Evolutionary conservation across 1,140 invertebrate species (phyloP), one percentile per base, ranked within the genome.

Genomic region (Drosophila murphyi): DNA sequence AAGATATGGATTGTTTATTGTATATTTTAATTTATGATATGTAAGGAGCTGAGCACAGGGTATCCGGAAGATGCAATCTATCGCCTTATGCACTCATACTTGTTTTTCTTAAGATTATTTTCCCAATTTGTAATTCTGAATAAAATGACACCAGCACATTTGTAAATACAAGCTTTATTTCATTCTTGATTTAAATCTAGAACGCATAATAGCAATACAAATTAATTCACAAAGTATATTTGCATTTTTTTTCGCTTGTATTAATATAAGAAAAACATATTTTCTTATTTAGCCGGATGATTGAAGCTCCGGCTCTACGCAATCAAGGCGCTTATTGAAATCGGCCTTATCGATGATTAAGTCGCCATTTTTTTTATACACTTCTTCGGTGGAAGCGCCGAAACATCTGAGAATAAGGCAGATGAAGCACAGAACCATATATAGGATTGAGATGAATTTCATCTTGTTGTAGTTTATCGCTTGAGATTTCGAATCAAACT

Each of bases 331-430:
- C 0, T 20, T 0, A 0, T 68, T 28, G 4, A 88, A 31, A 3
- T 76, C 45, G 0, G 79, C 31, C 0, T 76, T 0, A 54, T 87
- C 65, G 8, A 87, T 62, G 39, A 76, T 20, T 7, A 87, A 12
- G 35, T 88, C 59, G 4, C 83, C 83, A 10, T 88, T 82, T 2
- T 8, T 5, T 2, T 69, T 0, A 28, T 76, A 73, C 31, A 86
- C 76, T 0, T 83, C 82, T 0, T 63, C 45, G 37, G 51, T 72
- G 55, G 83, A 87, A 12, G 54, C 64, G 4, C 61, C 65, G 34
- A 57, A 37, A 2, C n/a, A 41, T 12, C 0, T 0, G 20, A 20
- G 20, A 20, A 20, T 2, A 1, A 20, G 0, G 20, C 20, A 20
- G 20, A 20, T 20, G 20, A 20, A 0, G 20, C 1, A 20, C 20